A percentile compares a stretch with the other conserved stretches of the same genome.
These are phyloP conservation scores for Drosophila bocki DNA, from an alignment of 1,140 invertebrate species.

Conservation along the genomic window DNA sequence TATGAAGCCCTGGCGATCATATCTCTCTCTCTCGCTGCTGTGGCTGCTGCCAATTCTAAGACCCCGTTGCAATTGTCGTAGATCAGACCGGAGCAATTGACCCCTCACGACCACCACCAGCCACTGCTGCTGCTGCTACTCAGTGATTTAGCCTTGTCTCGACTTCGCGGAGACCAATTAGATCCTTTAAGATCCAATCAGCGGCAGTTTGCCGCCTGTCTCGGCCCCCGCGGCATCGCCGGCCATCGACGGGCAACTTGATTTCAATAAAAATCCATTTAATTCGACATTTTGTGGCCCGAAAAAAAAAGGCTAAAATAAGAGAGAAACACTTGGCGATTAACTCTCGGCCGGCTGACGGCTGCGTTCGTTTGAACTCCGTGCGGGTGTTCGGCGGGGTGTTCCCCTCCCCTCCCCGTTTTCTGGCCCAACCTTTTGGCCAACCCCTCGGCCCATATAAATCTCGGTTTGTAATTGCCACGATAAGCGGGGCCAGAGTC, in stretches of 20 bases:
- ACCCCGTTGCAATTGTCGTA: constrained; percentile 46
- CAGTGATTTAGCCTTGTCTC: constrained; percentile 58
- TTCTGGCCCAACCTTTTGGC: constrained; percentile 7
- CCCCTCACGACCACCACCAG: constrained; percentile 47
- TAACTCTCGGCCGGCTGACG: constrained; percentile 71
- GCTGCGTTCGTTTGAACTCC: constrained; percentile 77
- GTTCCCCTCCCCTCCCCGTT: background rate
- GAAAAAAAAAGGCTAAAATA: constrained; percentile 38
- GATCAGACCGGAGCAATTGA: constrained; percentile 44
- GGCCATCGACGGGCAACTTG: constrained; percentile 41
- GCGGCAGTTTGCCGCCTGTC: constrained; percentile 41
- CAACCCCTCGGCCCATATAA: constrained; percentile 61
- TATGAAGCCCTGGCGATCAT: constrained; percentile 41
- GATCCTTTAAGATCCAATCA: constrained; percentile 71
- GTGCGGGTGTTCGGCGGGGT: constrained; percentile 62
- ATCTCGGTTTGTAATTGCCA: constrained; percentile 79
- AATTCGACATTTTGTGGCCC: constrained; percentile 80
- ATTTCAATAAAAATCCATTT: constrained; percentile 84
- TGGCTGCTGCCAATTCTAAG: constrained; percentile 24
- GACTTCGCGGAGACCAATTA: constrained; percentile 62
- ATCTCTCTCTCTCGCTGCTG: constrained; percentile 14
- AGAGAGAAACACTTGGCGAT: constrained; percentile 70
- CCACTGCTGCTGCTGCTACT: background rate
- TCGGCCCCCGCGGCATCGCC: constrained; percentile 20
- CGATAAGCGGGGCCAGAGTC: constrained; percentile 64